Conservation (phyloP, 2,113 vertebrate genomes). For the Carettochelys insculpta region DNA sequence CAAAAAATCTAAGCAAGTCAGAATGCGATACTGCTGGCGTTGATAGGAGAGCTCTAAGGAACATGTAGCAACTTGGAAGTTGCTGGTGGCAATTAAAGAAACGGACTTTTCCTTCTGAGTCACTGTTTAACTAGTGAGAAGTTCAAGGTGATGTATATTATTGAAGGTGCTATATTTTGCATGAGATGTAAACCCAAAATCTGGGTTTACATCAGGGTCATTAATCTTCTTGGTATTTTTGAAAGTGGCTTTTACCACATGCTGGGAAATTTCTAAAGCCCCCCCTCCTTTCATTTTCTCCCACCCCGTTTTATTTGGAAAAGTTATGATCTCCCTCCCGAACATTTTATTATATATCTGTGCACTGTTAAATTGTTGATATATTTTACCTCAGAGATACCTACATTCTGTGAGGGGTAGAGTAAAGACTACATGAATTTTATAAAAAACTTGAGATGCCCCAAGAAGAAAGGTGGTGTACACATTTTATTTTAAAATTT, state of each 20-base stretch:
- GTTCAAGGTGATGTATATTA: neutral
- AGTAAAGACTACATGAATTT: neutral
- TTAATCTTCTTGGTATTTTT: neutral
- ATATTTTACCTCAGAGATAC: neutral
- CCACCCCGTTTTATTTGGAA: neutral
- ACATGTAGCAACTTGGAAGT: neutral
- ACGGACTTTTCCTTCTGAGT: neutral
- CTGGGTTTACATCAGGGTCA: neutral
- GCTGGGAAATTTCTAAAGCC: neutral
- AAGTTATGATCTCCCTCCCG: neutral
- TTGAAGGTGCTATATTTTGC: neutral
- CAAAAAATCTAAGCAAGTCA: neutral
- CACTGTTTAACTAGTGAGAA: neutral
- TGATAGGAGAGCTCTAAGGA: neutral
- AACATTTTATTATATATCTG: neutral
- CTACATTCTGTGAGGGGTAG: neutral
- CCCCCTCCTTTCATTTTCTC: neutral
- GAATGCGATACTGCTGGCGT: rapidly evolving
- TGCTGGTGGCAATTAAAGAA: neutral
- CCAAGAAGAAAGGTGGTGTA: neutral
- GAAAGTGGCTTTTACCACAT: neutral
- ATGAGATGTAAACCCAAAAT: neutral
- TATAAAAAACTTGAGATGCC: neutral
- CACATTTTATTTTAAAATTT: neutral
- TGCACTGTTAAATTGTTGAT: neutral